phyloP scores from a whole-genome alignment of 53 echinoderm and acorn worm genomes.

The Paracentrotus lividus region DNA sequence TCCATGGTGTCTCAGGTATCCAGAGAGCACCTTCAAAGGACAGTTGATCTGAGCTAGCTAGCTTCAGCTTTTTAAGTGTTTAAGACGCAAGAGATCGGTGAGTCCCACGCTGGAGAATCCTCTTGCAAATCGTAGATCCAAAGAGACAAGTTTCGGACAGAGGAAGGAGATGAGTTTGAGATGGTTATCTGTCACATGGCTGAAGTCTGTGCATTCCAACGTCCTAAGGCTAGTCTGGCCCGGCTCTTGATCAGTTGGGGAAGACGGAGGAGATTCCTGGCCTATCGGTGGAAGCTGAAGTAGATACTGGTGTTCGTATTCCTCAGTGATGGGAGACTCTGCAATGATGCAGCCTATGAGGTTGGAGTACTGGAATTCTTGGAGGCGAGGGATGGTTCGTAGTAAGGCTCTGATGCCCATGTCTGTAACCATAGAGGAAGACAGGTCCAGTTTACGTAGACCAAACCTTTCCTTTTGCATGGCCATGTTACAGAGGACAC shows the following conservation, averaged over 20 bases:
- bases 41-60: slow-evolving; percentile 62
- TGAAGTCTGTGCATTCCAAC: slow-evolving; percentile 74
- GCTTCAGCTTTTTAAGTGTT: slow-evolving; percentile 72
- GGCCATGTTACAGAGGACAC: slow-evolving; percentile 70
- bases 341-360: slow-evolving; percentile 69
- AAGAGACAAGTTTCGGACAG: slow-evolving; percentile 73
- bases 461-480: slow-evolving; percentile 32
- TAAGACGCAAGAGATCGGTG: slow-evolving; percentile 54
- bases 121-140: slow-evolving; percentile 75
- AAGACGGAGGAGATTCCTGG: not conserved
- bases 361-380: slow-evolving; percentile 71
- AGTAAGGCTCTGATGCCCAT: slow-evolving; percentile 74
- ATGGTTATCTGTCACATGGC: slow-evolving; percentile 59
- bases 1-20: slow-evolving; percentile 67
- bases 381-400: slow-evolving; percentile 69
- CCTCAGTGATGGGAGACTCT: slow-evolving; percentile 34
- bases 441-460: slow-evolving; percentile 71
- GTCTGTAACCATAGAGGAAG: slow-evolving; percentile 74
- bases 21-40: slow-evolving; percentile 72
- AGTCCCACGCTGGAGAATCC: slow-evolving; percentile 76
- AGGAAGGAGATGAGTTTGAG: slow-evolving; percentile 70
- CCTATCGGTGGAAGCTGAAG: not conserved
- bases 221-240: slow-evolving; percentile 62
- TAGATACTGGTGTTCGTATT: slow-evolving; percentile 57
- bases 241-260: not conserved